phyloP scores from a whole-genome alignment of 2,888 invertebrate genomes.

The Physocephala rufipes region DNA sequence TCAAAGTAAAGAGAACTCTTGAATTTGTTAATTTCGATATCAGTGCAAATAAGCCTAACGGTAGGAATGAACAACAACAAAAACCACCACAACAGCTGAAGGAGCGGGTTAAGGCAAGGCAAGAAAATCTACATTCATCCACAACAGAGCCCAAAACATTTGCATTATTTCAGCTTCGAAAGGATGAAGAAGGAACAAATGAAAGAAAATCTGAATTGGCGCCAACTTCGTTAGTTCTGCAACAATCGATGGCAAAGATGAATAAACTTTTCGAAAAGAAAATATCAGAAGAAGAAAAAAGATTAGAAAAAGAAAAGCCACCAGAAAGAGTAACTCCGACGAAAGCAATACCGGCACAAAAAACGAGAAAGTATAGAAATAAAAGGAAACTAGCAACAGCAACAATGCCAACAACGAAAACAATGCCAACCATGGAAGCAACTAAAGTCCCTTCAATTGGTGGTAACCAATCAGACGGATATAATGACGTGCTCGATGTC shows the following conservation, averaged over 20 bases:
- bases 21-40: background rate
- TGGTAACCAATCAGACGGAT: background rate
- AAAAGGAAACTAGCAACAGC: background rate
- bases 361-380: background rate
- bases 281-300: background rate
- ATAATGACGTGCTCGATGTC: background rate
- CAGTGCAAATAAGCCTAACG: background rate
- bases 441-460: no score
- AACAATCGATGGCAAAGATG: constrained; percentile 58
- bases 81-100: no score
- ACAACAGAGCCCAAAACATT: no score
- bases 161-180: constrained; percentile 29
- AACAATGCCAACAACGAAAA: background rate
- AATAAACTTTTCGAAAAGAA: constrained; percentile 49
- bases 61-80: constrained; percentile 4
- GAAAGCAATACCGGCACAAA: background rate
- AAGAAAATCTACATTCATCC: constrained; percentile 37
- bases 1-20: constrained; percentile 1
- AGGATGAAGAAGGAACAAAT: constrained; percentile 13
- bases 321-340: background rate
- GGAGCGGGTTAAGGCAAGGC: background rate
- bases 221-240: constrained; percentile 41
- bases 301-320: constrained; percentile 7
- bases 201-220: background rate
- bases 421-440: constrained; percentile 7